phyloP scores from a whole-genome alignment of 2,113 vertebrate species.

The Mastomys natalensis region DNA sequence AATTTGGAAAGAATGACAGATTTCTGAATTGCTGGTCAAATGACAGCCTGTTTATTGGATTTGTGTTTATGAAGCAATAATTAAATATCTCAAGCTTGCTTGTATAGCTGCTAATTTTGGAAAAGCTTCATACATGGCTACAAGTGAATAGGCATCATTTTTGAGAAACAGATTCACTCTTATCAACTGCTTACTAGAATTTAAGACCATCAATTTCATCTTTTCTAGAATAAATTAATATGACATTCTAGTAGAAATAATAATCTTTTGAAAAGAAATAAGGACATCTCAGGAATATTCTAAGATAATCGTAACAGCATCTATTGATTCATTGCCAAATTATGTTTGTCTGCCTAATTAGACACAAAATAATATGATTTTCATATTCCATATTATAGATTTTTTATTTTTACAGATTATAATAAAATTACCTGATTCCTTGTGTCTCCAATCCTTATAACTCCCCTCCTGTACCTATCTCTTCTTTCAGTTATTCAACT shows the following conservation, averaged over 20 bases:
- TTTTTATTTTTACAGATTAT: background rate
- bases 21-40: constrained; percentile 57
- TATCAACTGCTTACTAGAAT: constrained; percentile 67
- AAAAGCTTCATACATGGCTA: constrained; percentile 60
- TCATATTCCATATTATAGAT: constrained; percentile 56
- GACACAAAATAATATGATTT: constrained; percentile 71
- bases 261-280: constrained; percentile 76
- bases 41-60: background rate
- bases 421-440: background rate
- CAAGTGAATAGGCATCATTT: constrained; percentile 54
- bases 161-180: constrained; percentile 61
- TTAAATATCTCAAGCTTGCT: constrained; percentile 76
- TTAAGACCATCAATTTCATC: constrained; percentile 67
- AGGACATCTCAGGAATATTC: constrained; percentile 75
- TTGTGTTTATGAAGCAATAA: constrained; percentile 44
- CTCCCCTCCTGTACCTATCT: too few species aligned
- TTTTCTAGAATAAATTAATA: constrained; percentile 81
- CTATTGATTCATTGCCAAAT: constrained; percentile 82
- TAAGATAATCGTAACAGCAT: constrained; percentile 78
- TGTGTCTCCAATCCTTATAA: background rate
- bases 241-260: constrained; percentile 74
- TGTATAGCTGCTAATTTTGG: constrained; percentile 62
- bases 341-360: constrained; percentile 72
- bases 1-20: constrained; percentile 65
- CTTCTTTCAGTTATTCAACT: background rate